A percentile compares a stretch with the other conserved stretches of the same genome.
phyloP scores from a whole-genome alignment of 2,797 vertebrate genomes.

The Picus viridis region DNA sequence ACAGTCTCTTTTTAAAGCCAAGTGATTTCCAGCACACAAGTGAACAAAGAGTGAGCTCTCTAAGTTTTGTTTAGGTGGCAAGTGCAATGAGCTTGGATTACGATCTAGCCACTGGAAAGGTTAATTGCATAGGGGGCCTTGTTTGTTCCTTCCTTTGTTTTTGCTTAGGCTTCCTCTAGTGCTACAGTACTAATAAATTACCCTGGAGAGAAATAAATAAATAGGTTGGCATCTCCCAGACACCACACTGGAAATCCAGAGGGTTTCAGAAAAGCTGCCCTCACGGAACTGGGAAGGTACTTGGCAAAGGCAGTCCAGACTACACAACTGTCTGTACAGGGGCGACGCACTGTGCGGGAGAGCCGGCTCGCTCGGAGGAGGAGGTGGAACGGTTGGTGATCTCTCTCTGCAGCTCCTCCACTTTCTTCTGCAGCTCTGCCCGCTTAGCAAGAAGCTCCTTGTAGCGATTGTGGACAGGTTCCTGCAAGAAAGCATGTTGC shows the following conservation, averaged over 20 bases:
- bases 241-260: neutral
- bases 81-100: constrained; percentile 31
- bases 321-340: constrained; percentile 94
- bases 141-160: neutral
- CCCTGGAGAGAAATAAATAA: constrained; percentile 75
- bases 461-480: constrained; percentile 91
- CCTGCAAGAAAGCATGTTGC: constrained; percentile 73
- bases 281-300: neutral
- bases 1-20: neutral
- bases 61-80: constrained; percentile 24
- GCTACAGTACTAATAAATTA: constrained; percentile 72
- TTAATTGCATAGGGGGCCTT: constrained; percentile 54
- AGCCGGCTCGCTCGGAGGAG: constrained; percentile 87
- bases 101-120: constrained; percentile 11
- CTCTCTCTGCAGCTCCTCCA: constrained; percentile 94
- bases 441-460: constrained; percentile 95
- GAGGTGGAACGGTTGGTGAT: constrained; percentile 89
- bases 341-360: constrained; percentile 88
- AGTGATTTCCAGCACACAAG: neutral
- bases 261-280: constrained; percentile 35
- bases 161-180: constrained; percentile 52
- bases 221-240: constrained; percentile 64
- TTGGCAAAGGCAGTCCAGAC: neutral
- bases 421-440: constrained; percentile 92
- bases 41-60: neutral